Evolutionary conservation across 2,113 vertebrate genomes (phyloP), one percentile per base, ranked within the genome.

Genomic region (Ictalurus punctatus): DNA sequence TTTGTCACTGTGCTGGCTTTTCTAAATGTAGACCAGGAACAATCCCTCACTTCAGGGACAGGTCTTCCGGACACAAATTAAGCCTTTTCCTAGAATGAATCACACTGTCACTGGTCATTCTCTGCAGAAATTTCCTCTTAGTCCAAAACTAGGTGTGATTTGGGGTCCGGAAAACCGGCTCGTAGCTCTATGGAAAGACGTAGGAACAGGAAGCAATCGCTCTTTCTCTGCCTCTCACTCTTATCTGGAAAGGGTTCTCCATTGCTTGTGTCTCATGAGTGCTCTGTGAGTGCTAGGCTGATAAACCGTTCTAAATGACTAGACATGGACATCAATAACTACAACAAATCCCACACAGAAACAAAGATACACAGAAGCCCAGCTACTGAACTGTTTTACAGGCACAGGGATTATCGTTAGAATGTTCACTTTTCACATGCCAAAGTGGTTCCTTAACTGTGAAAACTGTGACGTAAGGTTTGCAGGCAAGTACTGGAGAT

Each of bases 181-280:
- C 4, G 19, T 40, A 71, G 52, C 76, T 85, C 63, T 71, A 30
- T 9, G 59, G 23, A 34, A 44, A 80, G 83, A 69, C 74, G 54
- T 48, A 82, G 85, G 54, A 90, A 88, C 61, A 48, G 69, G 67
- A 89, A 91, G 90, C 79, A 85, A 89, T 91, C 76, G 69, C 86
- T 91, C 76, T 90, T 89, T 86, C 86, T 85, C 81, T 67, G 81
- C 27, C 86, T 89, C 90, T 78, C 27, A 58, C 83, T 83, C 90
- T 91, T 91, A 91, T 91, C 90, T 87, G 86, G 37, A 87, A 87
- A 86, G 83, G 86, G 76, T 89, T 89, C 88, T 87, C 82, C 88
- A 82, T 85, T 91, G 90, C 90, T 91, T 89, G 90, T 91, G 90
- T 91, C 86, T 91, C 85, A 63, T 91, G 83, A 91, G 89, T 88